Conservation (phyloP, 2,888 invertebrate genomes). For the Aphidoletes aphidimyza region DNA sequence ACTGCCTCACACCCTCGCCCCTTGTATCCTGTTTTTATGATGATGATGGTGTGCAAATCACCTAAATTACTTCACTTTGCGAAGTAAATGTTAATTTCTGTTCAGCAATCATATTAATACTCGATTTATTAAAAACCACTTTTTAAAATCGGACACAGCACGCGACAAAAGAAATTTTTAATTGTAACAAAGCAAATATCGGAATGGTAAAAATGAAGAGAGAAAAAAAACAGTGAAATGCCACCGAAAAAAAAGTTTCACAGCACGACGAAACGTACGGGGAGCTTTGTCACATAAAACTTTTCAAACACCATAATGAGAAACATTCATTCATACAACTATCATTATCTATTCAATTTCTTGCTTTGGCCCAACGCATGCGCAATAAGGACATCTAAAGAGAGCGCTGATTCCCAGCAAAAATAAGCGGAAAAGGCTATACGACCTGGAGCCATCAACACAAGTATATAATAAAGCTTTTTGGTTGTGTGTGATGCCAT, state of each 20-base stretch:
- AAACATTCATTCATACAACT: conserved; percentile 49
- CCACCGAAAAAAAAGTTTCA: background rate
- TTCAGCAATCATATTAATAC: conserved; percentile 20
- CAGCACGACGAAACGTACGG: background rate
- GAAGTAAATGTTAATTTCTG: conserved; percentile 4
- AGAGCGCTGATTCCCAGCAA: background rate
- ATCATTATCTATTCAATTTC: conserved; percentile 51
- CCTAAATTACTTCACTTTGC: conserved; percentile 14
- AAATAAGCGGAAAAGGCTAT: background rate
- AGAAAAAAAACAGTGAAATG: background rate
- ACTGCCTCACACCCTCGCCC: background rate
- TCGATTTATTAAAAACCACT: background rate
- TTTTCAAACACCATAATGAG: conserved; percentile 44
- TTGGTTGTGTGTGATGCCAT: too few species aligned
- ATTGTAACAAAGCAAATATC: background rate
- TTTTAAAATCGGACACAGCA: background rate
- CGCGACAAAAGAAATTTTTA: background rate
- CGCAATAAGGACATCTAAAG: background rate
- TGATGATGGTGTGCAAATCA: background rate
- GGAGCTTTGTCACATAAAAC: conserved; percentile 12
- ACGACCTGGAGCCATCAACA: background rate
- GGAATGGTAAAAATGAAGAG: too few species aligned
- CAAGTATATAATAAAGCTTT: background rate
- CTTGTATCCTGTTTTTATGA: background rate
- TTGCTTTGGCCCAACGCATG: conserved; percentile 42